A percentile compares a stretch with the other conserved stretches of the same genome.
Evolutionary conservation across 92 coral and sea anemone genomes (phyloP).

Genomic region (Umimayanthus chanpuru): DNA sequence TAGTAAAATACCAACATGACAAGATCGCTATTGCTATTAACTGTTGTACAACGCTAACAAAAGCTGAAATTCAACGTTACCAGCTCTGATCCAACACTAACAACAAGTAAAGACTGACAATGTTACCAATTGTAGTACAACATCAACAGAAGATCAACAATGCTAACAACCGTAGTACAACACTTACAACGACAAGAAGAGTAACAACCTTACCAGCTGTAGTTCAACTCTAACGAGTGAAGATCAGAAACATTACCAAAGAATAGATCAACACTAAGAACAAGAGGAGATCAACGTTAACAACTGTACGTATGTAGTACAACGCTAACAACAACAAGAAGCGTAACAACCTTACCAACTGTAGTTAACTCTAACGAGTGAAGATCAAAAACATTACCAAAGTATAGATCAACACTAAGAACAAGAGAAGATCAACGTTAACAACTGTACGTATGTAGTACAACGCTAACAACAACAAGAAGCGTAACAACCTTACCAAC

Average conservation of each 20-base stretch:
- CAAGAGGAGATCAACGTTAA: not conserved
- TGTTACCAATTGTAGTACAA: not conserved
- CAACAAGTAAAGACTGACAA: not conserved
- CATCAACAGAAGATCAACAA: not conserved
- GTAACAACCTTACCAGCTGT: not conserved
- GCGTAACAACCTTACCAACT: not conserved
- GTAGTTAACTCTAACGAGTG: no score
- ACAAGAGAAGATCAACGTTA: not conserved
- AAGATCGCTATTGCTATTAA: no score
- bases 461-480: no score
- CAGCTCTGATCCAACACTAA: not conserved
- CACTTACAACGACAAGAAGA: not conserved
- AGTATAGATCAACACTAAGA: not conserved
- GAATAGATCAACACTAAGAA: not conserved
- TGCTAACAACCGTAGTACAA: not conserved
- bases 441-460: no score
- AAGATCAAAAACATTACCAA: not conserved
- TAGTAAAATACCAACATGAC: not conserved
- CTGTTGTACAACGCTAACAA: not conserved
- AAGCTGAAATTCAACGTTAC: not conserved
- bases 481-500: no score
- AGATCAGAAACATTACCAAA: no score
- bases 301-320: not conserved
- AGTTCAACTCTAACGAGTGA: not conserved
- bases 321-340: not conserved